Evolutionary conservation across 2,888 invertebrate species (phyloP), one percentile per base, ranked within the genome.

Genomic region (Eurytoma californica): DNA sequence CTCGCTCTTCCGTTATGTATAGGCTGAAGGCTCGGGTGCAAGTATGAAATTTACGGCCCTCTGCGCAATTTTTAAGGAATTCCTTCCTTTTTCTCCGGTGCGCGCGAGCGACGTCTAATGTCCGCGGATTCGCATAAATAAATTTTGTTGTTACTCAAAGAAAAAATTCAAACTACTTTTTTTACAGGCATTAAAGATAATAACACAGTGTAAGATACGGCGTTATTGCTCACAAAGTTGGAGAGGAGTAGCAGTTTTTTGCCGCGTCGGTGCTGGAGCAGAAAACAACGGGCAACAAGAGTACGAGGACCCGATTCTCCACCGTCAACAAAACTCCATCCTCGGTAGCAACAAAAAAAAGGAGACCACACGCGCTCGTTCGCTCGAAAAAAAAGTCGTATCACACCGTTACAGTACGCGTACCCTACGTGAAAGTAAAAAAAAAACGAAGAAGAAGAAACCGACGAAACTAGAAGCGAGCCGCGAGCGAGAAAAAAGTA

Each of bases 361-460:
- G 13, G 9, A 47, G 18, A 28, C 60, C 60, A 65, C 13, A 39
- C n/a, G 47, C 47, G 14, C 47, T 20, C 47, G 18, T 9, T 12
- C n/a, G 3, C 20, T 18, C 2, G 9, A 14, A 3, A 30, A 63
- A 66, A 77, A 70, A 67, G 51, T 28, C 14, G 53, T 57, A 65
- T 70, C 70, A 70, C 77, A 77, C 77, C 77, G 72, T 77, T 77
- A 77, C 61, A 20, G 58, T 18, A 18, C n/a, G 69, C 28, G 53
- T 68, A 60, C 49, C 39, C 30, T 14, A 14, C 72, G 77, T 72
- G 77, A 72, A 77, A 77, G 72, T 72, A 65, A 58, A 67, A 74
- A 51, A 57, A 66, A 47, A 66, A 65, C 24, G 24, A 66, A 20
- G 53, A n/a, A n/a, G 58, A 67, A 28, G 58, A 72, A 72, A 72